Conservation (phyloP, 92 coral and sea anemone species). For the Micromussa lordhowensis region DNA sequence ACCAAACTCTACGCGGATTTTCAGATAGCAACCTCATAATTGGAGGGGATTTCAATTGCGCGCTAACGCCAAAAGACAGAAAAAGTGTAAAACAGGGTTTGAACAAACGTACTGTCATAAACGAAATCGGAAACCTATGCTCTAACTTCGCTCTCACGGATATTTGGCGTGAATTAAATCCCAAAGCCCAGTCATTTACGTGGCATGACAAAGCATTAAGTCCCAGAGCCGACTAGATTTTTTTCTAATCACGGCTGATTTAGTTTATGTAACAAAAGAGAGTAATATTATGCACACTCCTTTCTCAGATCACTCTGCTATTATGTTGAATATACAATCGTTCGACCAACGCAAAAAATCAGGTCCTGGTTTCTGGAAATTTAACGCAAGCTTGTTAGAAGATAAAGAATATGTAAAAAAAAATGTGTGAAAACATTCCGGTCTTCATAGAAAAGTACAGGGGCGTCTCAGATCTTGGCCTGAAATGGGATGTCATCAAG, state of each 20-base stretch:
- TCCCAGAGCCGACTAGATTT: constrained; percentile 22
- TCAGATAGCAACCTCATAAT: constrained; percentile 19
- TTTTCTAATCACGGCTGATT: constrained; percentile 18
- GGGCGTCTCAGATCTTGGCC: too few relatives aligned
- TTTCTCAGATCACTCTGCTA: too few relatives aligned
- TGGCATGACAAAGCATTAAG: constrained; percentile 28
- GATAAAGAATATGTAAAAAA: constrained; percentile 1
- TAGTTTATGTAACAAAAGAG: constrained; percentile 17
- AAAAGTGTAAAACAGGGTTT: too few relatives aligned
- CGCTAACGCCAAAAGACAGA: too few relatives aligned
- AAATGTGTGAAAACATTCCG: constrained; percentile 3
- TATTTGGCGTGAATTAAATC: constrained; percentile 31
- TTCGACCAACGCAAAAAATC: constrained; percentile 15
- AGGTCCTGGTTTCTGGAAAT: constrained; percentile 24
- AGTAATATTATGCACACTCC: constrained; percentile 22
- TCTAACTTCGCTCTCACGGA: constrained; percentile 21
- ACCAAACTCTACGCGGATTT: constrained; percentile 33
- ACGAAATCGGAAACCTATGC: constrained; percentile 33
- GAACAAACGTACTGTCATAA: constrained; percentile 13
- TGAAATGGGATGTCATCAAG: too few relatives aligned
- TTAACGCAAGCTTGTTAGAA: constrained; percentile 3
- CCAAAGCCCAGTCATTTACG: constrained; percentile 15
- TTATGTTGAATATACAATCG: constrained; percentile 15
- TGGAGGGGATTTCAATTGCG: too few relatives aligned
- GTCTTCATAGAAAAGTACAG: too few relatives aligned